Evolutionary conservation across 2,888 invertebrate species (phyloP), one percentile per base, ranked within the genome.

Genomic region (Microplitis manilae): DNA sequence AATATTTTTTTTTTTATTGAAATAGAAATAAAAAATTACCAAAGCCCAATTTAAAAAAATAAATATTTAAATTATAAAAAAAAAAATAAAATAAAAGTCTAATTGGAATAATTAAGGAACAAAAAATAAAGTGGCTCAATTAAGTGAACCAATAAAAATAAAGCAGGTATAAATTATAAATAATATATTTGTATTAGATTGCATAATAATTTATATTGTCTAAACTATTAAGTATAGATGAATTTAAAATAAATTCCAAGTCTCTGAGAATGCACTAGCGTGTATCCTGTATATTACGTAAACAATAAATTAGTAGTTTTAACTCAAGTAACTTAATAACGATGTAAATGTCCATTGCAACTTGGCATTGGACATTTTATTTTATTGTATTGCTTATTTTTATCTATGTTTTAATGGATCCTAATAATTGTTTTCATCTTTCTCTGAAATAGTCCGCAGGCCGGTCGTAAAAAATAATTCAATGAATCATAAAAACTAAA

Each of bases 231-330:
- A 17, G 38, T 39, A 60, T 71, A 30, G 78, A 80, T 81, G 9
- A 50, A 50, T 81, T 81, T 71, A 74, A 79, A 80, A 79, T 79
- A 79, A 80, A 79, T 79, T 78, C 76, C 79, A 76, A 79, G 78
- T 76, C 81, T 76, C 78, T 80, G 79, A 81, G 77, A 81, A 82
- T 80, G 79, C 80, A 85, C 80, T 79, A 83, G 80, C 78, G 81
- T 80, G 80, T 81, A 84, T 86, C 84, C 84, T 83, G 84, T 59
- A 72, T 79, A 72, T 79, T 79, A 79, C 79, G 77, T 75, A 79
- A 79, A 75, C 39, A 72, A 30, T 65, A 77, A 78, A 77, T 79
- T 77, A 82, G 83, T 79, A 78, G 77, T 79, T 81, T 73, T 76
- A 83, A 76, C 82, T 81, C 80, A 79, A 74, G 80, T 82, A 78